Evolutionary conservation across 1,140 invertebrate species (phyloP), one percentile per base, ranked within the genome.

Genomic region (Daktulosphaira vitifoliae): DNA sequence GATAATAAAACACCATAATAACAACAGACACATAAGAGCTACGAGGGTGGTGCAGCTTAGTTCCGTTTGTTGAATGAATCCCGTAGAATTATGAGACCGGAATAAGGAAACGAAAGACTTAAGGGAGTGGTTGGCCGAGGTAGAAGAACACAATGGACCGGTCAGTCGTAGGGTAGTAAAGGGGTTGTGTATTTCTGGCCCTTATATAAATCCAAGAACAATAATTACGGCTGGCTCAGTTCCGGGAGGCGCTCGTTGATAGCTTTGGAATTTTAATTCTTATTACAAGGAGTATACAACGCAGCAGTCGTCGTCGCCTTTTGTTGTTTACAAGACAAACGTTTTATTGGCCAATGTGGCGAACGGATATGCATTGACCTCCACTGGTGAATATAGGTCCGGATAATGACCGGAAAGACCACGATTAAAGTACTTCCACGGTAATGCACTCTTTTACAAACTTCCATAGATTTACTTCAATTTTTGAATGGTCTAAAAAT

Each of bases 101-200:
- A 62, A 62, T 62, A 62, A 62, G 56, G 56, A 62, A 62, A 62
- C 56, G 56, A 62, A 62, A 62, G 56, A 62, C 56, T 48, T 62
- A 48, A 62, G 25, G 25, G 56, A 23, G 39, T 18, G 54, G 54
- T 6, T 5, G 29, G 5, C 11, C 7, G 16, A 4, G 25, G 25
- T 11, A 25, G 25, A n/a, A n/a, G n/a, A n/a, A 46, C 42, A 62
- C 56, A 62, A 62, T 62, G 56, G 42, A 62, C 56, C 42, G 56
- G 56, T 62, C 56, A 62, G 42, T 25, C 42, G 38, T 33, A 11
- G 39, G 22, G 38, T 1, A 37, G 39, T 23, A 20, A 59, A 20
- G 42, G 18, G 29, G 29, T 33, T 33, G 29, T 33, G 29, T 33
- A 11, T 11, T 11, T 11, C 5, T 33, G 11, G 29, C 29, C 29